Evolutionary conservation across 92 coral and sea anemone species (phyloP).

Genomic region (Umimayanthus kanabou): DNA sequence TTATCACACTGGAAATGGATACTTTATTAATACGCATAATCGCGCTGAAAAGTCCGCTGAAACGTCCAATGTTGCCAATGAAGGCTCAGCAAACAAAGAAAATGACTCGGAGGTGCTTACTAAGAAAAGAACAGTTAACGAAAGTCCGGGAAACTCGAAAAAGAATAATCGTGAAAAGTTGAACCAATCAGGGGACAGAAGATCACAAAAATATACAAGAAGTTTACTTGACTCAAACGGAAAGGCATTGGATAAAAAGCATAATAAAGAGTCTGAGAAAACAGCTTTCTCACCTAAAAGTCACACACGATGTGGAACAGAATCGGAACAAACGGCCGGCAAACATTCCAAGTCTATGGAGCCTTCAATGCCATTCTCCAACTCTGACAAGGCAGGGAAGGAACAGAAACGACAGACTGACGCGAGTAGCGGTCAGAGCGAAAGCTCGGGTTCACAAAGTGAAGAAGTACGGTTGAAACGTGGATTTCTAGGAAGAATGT

Average conservation of each 20-base stretch:
- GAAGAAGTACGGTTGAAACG: constrained; percentile 38
- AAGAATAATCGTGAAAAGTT: constrained; percentile 14
- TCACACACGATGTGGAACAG: not conserved
- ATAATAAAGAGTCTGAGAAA: not conserved
- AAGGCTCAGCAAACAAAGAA: constrained; percentile 30
- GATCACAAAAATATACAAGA: constrained; percentile 25
- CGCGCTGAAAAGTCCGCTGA: constrained; percentile 43
- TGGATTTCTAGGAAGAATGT: constrained; percentile 30
- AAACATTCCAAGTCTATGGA: constrained; percentile 9
- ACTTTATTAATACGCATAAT: constrained; percentile 54
- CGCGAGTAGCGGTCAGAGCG: constrained; percentile 1
- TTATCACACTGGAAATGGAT: constrained; percentile 72
- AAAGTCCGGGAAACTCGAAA: constrained; percentile 26
- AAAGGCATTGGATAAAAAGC: constrained; percentile 9
- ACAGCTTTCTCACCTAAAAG: not conserved
- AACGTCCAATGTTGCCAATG: constrained; percentile 28
- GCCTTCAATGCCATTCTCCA: not conserved
- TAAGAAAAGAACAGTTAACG: constrained; percentile 34
- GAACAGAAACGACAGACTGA: constrained; percentile 14
- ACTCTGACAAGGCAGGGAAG: constrained; percentile 7
- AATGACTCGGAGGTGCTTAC: constrained; percentile 27
- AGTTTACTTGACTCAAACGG: not conserved
- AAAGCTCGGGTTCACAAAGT: constrained; percentile 17
- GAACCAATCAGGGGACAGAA: not conserved
- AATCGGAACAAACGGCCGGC: not conserved